Evolutionary conservation across 2,797 vertebrate genomes (phyloP), one percentile per base, ranked within the genome.

Genomic region (Knipowitschia caucasica): DNA sequence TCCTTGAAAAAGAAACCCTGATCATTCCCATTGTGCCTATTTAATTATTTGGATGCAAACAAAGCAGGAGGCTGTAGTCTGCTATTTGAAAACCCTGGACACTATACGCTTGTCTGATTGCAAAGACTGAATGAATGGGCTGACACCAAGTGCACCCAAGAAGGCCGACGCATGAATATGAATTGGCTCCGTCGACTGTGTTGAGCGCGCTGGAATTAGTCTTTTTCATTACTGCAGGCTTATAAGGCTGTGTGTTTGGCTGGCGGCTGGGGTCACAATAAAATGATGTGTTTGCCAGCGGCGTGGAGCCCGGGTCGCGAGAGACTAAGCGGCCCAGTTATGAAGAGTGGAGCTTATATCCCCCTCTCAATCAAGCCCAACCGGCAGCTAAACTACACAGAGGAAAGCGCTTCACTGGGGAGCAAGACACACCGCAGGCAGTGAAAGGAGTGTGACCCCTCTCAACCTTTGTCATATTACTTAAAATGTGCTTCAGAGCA

Each of bases 261-360:
- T 77, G 81, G 69, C 38, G 78, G 72, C 80, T 82, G 73, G 80
- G 87, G 88, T 88, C 83, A 85, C 78, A 87, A 75, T 83, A 81
- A 88, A 89, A 86, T 85, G 63, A 84, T 87, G 77, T 84, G 83
- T 85, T 88, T 83, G 88, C 86, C 87, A 84, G 83, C 81, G 81
- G 77, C 75, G 71, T 75, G 71, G 78, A 77, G 80, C 71, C 85
- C 71, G 73, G 78, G 85, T 86, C 88, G 82, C 85, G 17, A 50
- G 86, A 77, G 88, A 89, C 77, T 74, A 84, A 85, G 78, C 86
- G 89, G 79, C 88, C 87, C 82, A 89, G 86, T 87, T 89, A 86
- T 85, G 80, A 86, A 79, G 83, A 81, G 83, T 67, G 72, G 73
- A 69, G 78, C 82, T 88, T 85, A 88, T 90, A 85, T 81, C 52